These are phyloP conservation scores for Parasteatoda tepidariorum DNA, from an alignment of 1,140 invertebrate species.

Conservation along the genomic window DNA sequence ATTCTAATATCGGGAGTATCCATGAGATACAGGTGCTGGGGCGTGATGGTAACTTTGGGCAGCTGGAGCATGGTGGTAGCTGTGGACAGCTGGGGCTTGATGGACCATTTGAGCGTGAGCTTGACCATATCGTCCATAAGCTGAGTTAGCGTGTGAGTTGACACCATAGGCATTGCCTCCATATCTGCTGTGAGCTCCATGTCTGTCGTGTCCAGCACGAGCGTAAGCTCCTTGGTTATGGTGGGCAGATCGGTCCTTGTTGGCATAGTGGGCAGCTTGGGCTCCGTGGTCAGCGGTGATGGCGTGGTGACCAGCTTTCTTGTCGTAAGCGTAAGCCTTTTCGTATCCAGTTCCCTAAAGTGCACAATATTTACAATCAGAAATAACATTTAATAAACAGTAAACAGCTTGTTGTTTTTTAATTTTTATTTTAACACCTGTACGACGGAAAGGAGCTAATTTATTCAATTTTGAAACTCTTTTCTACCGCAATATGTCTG, in stretches of 20 bases:
- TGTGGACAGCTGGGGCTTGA: not conserved
- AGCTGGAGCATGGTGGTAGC: not conserved
- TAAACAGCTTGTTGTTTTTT: too few relatives aligned
- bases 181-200: conserved; percentile 35
- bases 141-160: conserved; percentile 4
- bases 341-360: conserved; percentile 47
- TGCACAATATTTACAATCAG: too few relatives aligned
- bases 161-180: conserved; percentile 19
- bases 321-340: conserved; percentile 52
- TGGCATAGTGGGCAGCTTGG: conserved; percentile 4
- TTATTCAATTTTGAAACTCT: too few relatives aligned
- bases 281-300: conserved; percentile 50
- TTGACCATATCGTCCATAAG: conserved; percentile 15
- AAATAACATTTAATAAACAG: too few relatives aligned
- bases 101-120: conserved; percentile 25
- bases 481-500: too few relatives aligned
- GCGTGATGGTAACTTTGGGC: not conserved
- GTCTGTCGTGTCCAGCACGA: conserved; percentile 33
- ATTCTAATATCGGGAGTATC: conserved; percentile 30
- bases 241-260: conserved; percentile 3
- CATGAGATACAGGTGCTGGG: conserved; percentile 15
- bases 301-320: conserved; percentile 45
- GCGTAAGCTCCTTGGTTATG: conserved; percentile 41
- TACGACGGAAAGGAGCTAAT: not conserved
- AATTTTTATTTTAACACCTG: not conserved